Conservation (phyloP, 2,797 vertebrate genomes). For the Melopsittacus undulatus region DNA sequence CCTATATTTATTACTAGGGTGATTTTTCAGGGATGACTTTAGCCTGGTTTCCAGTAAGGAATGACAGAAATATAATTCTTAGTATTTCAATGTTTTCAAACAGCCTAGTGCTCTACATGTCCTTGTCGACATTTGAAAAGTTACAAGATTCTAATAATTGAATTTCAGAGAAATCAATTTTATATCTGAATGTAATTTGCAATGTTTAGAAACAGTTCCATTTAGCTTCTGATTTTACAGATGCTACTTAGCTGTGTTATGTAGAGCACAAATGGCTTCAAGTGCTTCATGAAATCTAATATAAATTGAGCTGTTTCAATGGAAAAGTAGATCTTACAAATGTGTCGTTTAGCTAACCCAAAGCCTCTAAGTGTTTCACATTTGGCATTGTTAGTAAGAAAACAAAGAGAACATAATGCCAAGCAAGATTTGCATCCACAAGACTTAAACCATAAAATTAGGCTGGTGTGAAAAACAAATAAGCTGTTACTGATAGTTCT, state of each 20-base stretch:
- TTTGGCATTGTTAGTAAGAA: neutral
- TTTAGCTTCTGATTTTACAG: conserved; percentile 41
- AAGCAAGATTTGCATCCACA: conserved; percentile 2
- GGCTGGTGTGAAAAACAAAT: neutral
- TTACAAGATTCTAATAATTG: conserved; percentile 11
- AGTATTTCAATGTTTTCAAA: neutral
- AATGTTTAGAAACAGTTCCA: conserved; percentile 23
- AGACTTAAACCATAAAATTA: neutral
- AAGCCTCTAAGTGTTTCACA: conserved; percentile 20
- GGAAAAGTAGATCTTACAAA: conserved; percentile 44
- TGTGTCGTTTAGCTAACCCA: neutral
- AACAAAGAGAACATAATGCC: neutral
- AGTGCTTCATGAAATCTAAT: conserved; percentile 40
- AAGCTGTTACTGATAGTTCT: neutral
- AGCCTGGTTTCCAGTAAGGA: neutral
- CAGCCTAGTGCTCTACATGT: neutral
- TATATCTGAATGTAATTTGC: conserved; percentile 15
- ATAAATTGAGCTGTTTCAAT: conserved; percentile 36
- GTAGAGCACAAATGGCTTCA: conserved; percentile 2
- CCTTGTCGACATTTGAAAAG: neutral
- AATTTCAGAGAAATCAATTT: conserved; percentile 34
- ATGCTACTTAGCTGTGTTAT: neutral
- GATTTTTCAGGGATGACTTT: neutral
- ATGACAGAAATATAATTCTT: neutral
- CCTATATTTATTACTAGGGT: neutral